phyloP scores from a whole-genome alignment of 2,113 vertebrate species.

The Clarias batrachus region DNA sequence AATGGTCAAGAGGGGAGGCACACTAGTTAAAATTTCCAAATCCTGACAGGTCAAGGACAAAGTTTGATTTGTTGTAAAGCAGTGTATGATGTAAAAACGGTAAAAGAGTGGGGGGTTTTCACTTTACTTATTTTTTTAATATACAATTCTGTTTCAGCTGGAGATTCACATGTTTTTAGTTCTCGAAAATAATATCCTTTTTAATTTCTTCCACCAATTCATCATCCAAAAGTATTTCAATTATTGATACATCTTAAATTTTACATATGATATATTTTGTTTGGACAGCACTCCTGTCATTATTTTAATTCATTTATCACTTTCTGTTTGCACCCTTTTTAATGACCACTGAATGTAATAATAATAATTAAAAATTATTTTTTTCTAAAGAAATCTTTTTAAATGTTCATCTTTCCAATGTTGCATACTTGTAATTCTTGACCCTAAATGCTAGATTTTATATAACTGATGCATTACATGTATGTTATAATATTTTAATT shows the following conservation, averaged over 20 bases:
- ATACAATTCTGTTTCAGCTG: not conserved
- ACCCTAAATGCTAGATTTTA: not conserved
- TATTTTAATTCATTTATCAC: not conserved
- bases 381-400: not conserved
- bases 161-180: not conserved
- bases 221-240: not conserved
- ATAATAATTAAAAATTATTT: too few species aligned
- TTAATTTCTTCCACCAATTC: not conserved
- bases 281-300: not conserved
- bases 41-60: not conserved
- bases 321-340: not conserved
- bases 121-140: not conserved
- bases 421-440: not conserved
- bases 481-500: not conserved
- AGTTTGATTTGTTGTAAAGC: not conserved
- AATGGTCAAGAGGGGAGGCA: not conserved
- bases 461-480: constrained; percentile 1
- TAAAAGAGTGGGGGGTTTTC: not conserved
- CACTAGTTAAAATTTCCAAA: not conserved
- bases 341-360: not conserved
- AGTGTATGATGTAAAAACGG: not conserved
- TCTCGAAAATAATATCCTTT: not conserved
- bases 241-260: not conserved
- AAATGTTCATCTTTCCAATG: not conserved
- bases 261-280: not conserved